Base-by-base conservation (phyloP, 2,797 vertebrate species). In the Phrynocephalus guinanensis region DNA sequence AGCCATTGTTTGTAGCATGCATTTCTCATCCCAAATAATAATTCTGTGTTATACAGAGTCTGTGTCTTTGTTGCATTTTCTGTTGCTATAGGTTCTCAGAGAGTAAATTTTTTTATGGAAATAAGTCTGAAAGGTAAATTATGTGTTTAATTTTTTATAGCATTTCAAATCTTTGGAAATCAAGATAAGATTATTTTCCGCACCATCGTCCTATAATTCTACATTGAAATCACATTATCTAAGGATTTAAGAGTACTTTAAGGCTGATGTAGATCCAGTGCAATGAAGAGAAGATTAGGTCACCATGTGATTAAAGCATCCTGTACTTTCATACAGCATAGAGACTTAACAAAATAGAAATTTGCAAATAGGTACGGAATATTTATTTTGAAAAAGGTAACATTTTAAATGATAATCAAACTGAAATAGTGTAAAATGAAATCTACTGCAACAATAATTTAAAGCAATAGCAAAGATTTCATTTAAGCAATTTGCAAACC, bases 401-500 rank as follows among this genome's bases (percentile, higher is more conserved):
- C 89, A 82, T 96, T 96, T 96, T 95, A 95, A 96, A 94, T 94
- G 92, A 94, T 90, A 95, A 96, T 95, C 92, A 96, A 94, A 84
- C 67, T 95, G 92, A 96, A 96, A 96, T 96, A 96, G 90, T 95
- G 89, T 92, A 92, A 95, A 95, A 94, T 90, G 92, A 91, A 85
- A 96, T 95, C 93, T 95, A 95, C 86, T 89, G 92, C 93, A 96
- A 93, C 89, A 94, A 95, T 97, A 96, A 96, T 95, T 97, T 96
- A 96, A 92, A 88, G 76, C 95, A 96, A 96, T 96, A 96, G 95
- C 95, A 93, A 92, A 92, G 79, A 94, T 95, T 94, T 96, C 96
- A 95, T 95, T 97, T 96, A 95, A 95, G 94, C 92, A 96, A 96
- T 97, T 97, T 96, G 90, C 94, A 95, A 96, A 96, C 94, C 9